Base-by-base conservation (phyloP, 2,888 invertebrate species). In the Incurvaria masculella region DNA sequence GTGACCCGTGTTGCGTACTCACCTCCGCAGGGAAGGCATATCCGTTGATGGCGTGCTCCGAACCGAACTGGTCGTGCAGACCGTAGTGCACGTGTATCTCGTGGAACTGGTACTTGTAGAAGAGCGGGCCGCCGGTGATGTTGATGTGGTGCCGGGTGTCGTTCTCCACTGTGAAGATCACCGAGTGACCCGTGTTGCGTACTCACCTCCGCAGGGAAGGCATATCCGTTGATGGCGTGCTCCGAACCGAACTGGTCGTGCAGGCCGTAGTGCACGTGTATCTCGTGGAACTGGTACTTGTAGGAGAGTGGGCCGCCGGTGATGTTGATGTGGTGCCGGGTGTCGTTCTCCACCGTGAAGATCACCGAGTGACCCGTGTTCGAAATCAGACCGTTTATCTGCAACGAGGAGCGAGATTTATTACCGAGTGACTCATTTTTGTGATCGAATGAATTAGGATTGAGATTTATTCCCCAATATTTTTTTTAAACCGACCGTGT, bases 11-110 rank as follows among this genome's bases (percentile, higher is more conserved):
- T n/a, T n/a, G n/a, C n/a, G n/a, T 21, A 68, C 82, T 82, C 74
- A 98, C 97, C 89, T 99, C 98, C 47, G 97, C 97, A 8, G 98
- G 97, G 73, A 98, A 99, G 48, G 94, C 87, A 64, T 94, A 91
- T 55, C 96, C 94, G 64, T 94, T 95, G 63, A 98, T 92, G 49
- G 92, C 94, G 72, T 99, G 98, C 68, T 99, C 98, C 14, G 97
- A 97, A 20, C 98, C 98, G 59, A 88, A 87, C 64, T 91, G 89
- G 73, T 97, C 94, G 63, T 88, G 87, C 49, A 92, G 82, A 6
- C 96, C 96, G 65, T 94, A 97, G 72, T 96, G 96, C 63, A 96
- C 86, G 72, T 96, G 94, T 57, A 97, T 91, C 78, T 96, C 94
- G 64, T 94, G 91, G 67, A 97, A 92, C 72, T 93, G 91, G 76